Evolutionary conservation across 1,140 invertebrate species (phyloP).

Genomic region (Leptinotarsa lineolata): DNA sequence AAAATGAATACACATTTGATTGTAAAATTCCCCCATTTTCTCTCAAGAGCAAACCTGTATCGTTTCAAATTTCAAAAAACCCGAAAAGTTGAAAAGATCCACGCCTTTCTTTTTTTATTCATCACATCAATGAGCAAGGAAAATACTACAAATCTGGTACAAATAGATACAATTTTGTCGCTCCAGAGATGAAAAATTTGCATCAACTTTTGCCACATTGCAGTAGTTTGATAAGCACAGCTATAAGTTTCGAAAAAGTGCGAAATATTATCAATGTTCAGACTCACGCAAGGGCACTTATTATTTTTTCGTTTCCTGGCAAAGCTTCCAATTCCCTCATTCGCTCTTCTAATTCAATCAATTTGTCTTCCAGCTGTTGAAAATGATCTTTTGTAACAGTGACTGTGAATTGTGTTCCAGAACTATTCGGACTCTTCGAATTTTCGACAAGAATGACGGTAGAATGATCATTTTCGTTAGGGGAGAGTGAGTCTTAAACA

Average conservation of each 20-base stretch:
- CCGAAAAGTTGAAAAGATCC: too few relatives aligned
- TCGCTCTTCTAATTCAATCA: slow-evolving; percentile 44
- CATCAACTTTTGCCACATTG: too few relatives aligned
- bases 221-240: too few relatives aligned
- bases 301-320: slow-evolving; percentile 47
- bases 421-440: slow-evolving; percentile 20
- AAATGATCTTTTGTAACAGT: slow-evolving; percentile 42
- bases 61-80: too few relatives aligned
- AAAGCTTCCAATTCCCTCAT: slow-evolving; percentile 48
- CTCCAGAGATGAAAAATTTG: too few relatives aligned
- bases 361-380: slow-evolving; percentile 42
- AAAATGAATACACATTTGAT: slow-evolving; percentile 95
- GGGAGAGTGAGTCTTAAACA: too few relatives aligned
- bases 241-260: too few relatives aligned
- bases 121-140: too few relatives aligned
- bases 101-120: too few relatives aligned
- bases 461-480: not conserved
- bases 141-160: too few relatives aligned
- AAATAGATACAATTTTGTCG: too few relatives aligned
- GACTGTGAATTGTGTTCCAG: slow-evolving; percentile 37
- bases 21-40: slow-evolving; percentile 96
- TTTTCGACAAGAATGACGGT: slow-evolving; percentile 38
- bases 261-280: too few relatives aligned
- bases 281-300: slow-evolving; percentile 45
- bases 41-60: slow-evolving; percentile 89